A percentile compares a stretch with the other conserved stretches of the same genome.
Evolutionary conservation across 2,113 vertebrate species (phyloP).

Genomic region (Nerophis lumbriciformis): DNA sequence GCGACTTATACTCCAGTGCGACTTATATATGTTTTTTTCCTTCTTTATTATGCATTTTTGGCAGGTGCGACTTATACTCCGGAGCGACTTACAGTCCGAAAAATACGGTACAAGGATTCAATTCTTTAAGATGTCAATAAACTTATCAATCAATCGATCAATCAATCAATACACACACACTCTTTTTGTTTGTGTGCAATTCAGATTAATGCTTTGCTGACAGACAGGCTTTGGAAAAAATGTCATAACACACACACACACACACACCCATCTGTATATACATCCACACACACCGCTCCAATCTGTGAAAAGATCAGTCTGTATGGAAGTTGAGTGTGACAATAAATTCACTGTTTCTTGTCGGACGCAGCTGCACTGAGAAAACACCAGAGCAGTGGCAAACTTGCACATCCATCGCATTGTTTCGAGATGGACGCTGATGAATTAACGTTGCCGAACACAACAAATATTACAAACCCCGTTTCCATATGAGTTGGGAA

Average conservation of each 20-base stretch:
- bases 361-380: constrained; percentile 68
- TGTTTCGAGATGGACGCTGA: constrained; percentile 19
- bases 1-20: no score
- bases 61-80: no score
- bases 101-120: no score
- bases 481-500: no score
- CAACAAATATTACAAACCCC: neutral
- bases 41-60: no score
- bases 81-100: no score
- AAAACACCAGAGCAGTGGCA: constrained; percentile 46
- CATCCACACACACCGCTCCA: constrained; percentile 28
- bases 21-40: no score
- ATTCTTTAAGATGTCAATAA: no score
- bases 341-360: constrained; percentile 68
- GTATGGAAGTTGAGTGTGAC: constrained; percentile 63
- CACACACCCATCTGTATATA: constrained; percentile 14
- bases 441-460: constrained; percentile 9
- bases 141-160: no score
- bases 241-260: constrained; percentile 32
- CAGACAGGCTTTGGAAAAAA: constrained; percentile 62
- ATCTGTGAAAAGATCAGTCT: constrained; percentile 67
- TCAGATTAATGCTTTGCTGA: constrained; percentile 55
- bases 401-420: constrained; percentile 46
- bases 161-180: constrained; percentile 16
- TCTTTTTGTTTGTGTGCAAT: constrained; percentile 51